Base-by-base conservation (phyloP, 2,797 vertebrate species). In the Cryptoprocta ferox region DNA sequence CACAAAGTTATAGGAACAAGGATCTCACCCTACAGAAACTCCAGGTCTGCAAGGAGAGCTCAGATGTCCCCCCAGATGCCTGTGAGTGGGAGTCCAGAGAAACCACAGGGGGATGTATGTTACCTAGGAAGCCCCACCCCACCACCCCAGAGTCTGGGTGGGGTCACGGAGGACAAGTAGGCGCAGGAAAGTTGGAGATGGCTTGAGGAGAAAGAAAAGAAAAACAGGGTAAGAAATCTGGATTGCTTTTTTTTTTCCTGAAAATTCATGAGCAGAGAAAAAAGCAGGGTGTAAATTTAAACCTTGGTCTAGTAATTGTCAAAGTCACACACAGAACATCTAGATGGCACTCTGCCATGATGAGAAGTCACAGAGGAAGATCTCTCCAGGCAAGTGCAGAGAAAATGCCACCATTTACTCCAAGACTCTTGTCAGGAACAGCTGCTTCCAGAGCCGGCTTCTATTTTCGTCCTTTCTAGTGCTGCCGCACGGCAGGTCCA, bases 381-480 rank as follows among this genome's bases (percentile, higher is more conserved):
- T 24, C 9, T 80, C 30, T 39, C 42, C 12, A 7, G n/a, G 61
- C 42, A 9, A 26, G 75, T 0, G 1, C 4, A 82, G 28, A 95
- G 48, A 66, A 92, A 32, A 94, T 0, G 48, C 96, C 35, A 88
- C 32, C n/a, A 30, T 70, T 65, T 78, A 79, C 91, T 88, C 26
- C 39, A 19, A 3, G 16, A 78, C 48, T 66, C 89, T 24, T 26
- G 26, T 8, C 32, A 66, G 26, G 83, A 91, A 94, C 56, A 93
- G 18, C 0, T n/a, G 78, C 18, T 90, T 71, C 63, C 28, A 88
- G 94, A 78, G 30, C 2, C 1, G 1, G 1, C 76, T 89, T 76
- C 39, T 89, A 61, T 48, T 95, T 32, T 0, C 73, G 30, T 79
- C 53, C 8, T 9, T 73, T 56, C 9, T 9, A 81, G 94, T 50